Base-by-base conservation (phyloP, 2,113 vertebrate genomes). In the Percina caprodes region DNA sequence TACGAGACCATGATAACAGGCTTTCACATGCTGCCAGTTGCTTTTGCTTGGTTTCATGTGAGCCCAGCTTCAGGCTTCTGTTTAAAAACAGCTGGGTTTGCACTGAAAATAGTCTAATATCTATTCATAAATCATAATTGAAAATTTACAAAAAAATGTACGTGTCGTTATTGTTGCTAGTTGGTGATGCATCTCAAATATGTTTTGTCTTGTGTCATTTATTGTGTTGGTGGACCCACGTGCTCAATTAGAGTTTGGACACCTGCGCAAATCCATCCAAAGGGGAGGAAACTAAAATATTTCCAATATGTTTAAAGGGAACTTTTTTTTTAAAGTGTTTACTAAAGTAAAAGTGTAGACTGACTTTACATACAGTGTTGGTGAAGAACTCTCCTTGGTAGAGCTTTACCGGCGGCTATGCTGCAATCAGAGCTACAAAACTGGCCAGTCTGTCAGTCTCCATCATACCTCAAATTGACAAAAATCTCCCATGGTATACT, bases 1-100 rank as follows among this genome's bases (percentile, higher is more conserved):
- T 13, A 52, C 30, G 24, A 74, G 70, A 63, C 69, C 74, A 69
- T 82, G 70, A 79, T 75, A 55, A 84, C 52, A 79, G 58, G 26
- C 76, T 74, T 74, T 55, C 59, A 69, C n/a, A 46, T 14, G 62
- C 45, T 59, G 65, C 26, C 42, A 59, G 74, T 49, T 68, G 63
- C 42, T 59, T 67, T 48, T 42, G 13, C 54, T 14, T 33, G 11
- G 15, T 49, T 33, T 67, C 42, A 35, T 46, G 35, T 30, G 26
- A 18, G 35, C 12, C 19, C 39, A 66, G 39, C 18, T 15, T 58
- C 35, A 72, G 24, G 24, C 13, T 6, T 15, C 23, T 0, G 8
- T 74, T 54, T 15, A 42, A 63, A 52, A 21, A n/a, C 18, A 76
- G 6, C 19, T 58, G 19, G 3, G 39, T 42, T 10, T 42, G 39